A percentile compares a stretch with the other conserved stretches of the same genome.
Conservation (phyloP, 2,797 vertebrate genomes). For the Acanthurus tractus region DNA sequence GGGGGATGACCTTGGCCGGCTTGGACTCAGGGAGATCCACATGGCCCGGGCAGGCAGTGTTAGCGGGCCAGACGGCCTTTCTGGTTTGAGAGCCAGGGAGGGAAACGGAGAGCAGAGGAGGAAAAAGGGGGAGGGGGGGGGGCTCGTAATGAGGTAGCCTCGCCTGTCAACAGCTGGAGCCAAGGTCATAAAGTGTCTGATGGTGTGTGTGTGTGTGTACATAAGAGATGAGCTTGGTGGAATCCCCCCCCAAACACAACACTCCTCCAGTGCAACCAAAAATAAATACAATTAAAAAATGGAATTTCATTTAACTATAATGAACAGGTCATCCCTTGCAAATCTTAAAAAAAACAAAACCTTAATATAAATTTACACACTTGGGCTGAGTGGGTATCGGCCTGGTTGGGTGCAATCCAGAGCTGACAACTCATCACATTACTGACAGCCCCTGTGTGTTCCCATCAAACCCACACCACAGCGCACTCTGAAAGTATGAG, state of each 20-base stretch:
- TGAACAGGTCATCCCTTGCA: neutral
- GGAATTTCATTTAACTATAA: neutral
- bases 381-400: slow-evolving; percentile 5
- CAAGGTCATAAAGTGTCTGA: slow-evolving; percentile 63
- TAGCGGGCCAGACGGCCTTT: slow-evolving; percentile 37
- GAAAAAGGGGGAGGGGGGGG: neutral
- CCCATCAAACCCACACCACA: slow-evolving; percentile 52
- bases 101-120: slow-evolving; percentile 28
- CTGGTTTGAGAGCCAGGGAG: slow-evolving; percentile 36
- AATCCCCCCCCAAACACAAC: slow-evolving; percentile 44
- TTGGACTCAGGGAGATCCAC: slow-evolving; percentile 51
- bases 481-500: slow-evolving; percentile 49
- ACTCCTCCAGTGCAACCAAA: slow-evolving; percentile 11
- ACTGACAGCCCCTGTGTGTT: slow-evolving; percentile 35
- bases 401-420: slow-evolving; percentile 5
- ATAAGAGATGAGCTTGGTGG: slow-evolving; percentile 49
- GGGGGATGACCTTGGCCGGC: slow-evolving; percentile 64
- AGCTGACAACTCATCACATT: slow-evolving; percentile 37
- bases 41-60: slow-evolving; percentile 36
- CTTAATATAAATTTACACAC: neutral
- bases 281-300: slow-evolving; percentile 3
- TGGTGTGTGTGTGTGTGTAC: slow-evolving; percentile 28
- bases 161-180: slow-evolving; percentile 69
- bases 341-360: neutral
- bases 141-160: slow-evolving; percentile 47